Evolutionary conservation across 2,113 vertebrate species (phyloP).

Genomic region (Fukomys damarensis): DNA sequence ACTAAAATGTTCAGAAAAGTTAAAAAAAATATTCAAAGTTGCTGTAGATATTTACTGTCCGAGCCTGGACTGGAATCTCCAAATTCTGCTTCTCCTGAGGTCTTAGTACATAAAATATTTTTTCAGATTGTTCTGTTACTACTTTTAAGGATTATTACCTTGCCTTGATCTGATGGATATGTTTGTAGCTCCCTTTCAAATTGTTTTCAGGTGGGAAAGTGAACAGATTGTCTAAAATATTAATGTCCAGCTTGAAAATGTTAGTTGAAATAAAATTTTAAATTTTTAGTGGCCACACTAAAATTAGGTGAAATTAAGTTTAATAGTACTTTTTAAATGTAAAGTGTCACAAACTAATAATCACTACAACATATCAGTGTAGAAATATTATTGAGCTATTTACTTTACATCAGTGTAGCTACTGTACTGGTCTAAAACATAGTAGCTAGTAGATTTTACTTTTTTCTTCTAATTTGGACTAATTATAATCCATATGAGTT

Average conservation of each 20-base stretch:
- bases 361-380: neutral
- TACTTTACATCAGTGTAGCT: neutral
- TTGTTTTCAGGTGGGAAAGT: slow-evolving; percentile 34
- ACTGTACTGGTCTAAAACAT: neutral
- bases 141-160: slow-evolving; percentile 32
- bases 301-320: slow-evolving; percentile 30
- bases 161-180: slow-evolving; percentile 21
- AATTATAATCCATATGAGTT: neutral
- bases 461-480: neutral
- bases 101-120: slow-evolving; percentile 44
- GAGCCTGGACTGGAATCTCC: neutral
- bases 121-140: neutral
- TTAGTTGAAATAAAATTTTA: neutral
- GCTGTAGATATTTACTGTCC: neutral
- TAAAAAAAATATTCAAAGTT: neutral
- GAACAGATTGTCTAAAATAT: neutral
- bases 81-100: neutral
- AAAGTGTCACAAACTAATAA: neutral
- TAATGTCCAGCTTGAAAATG: neutral
- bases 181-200: slow-evolving; percentile 42
- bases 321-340: neutral
- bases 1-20: neutral
- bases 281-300: neutral
- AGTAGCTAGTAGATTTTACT: neutral
- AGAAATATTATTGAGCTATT: neutral